Percentiles rank a stretch among this genome's conserved stretches.
Evolutionary conservation across 1,140 invertebrate species (phyloP).

Genomic region (Anastatus disparis): DNA sequence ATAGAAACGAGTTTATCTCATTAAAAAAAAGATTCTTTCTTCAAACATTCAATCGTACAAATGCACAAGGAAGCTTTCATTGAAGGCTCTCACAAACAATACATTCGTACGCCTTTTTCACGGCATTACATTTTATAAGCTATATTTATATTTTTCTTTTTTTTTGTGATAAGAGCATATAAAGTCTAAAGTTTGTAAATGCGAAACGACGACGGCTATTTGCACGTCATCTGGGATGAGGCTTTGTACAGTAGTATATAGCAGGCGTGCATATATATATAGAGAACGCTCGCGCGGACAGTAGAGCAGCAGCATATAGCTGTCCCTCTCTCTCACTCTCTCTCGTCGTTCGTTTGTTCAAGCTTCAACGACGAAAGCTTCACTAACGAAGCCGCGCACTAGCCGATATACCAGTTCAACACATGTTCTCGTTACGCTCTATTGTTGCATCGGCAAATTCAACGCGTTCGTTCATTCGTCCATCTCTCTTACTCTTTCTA

Average conservation of each 20-base stretch:
- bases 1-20: too few species aligned
- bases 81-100: background rate
- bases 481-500: background rate
- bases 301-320: too few species aligned
- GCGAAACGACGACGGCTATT: slow-evolving; percentile 22
- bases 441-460: slow-evolving; percentile 54
- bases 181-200: background rate
- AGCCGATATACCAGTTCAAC: slow-evolving; percentile 46
- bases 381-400: slow-evolving; percentile 52
- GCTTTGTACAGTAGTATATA: background rate
- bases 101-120: background rate
- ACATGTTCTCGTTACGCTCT: slow-evolving; percentile 63
- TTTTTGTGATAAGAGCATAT: slow-evolving; percentile 12
- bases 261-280: background rate
- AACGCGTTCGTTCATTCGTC: slow-evolving; percentile 19
- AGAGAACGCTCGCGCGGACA: too few species aligned
- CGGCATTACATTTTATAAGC: background rate
- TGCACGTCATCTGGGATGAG: slow-evolving; percentile 17
- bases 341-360: slow-evolving; percentile 30
- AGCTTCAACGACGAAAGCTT: slow-evolving; percentile 44
- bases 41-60: too few species aligned
- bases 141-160: background rate
- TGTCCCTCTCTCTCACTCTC: too few species aligned
- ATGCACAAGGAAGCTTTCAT: background rate
- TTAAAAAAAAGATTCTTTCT: too few species aligned